Evolutionary conservation across 2,888 invertebrate species (phyloP).

Genomic region (Itoplectis maculator): DNA sequence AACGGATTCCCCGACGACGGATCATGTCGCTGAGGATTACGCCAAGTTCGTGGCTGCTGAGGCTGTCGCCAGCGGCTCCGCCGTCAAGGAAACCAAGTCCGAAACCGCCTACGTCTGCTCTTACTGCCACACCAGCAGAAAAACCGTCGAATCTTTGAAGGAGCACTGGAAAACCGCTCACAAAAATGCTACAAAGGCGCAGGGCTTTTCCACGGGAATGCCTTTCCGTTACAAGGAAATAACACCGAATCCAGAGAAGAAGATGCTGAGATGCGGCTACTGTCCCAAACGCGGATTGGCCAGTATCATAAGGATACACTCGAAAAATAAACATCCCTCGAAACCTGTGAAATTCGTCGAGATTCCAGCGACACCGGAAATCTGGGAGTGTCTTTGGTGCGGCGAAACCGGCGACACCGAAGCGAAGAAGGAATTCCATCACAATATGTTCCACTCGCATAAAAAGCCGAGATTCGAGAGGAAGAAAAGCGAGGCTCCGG

Average conservation of each 20-base stretch:
- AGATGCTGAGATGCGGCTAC: constrained; percentile 75
- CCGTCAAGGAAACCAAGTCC: constrained; percentile 19
- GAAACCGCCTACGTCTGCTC: constrained; percentile 75
- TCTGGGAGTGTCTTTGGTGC: constrained; percentile 81
- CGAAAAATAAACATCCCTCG: constrained; percentile 72
- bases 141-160: constrained; percentile 73
- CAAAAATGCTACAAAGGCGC: constrained; percentile 58
- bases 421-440: constrained; percentile 81
- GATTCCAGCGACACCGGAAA: constrained; percentile 65
- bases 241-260: constrained; percentile 42
- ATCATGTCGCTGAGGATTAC: constrained; percentile 69
- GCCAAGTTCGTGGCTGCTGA: constrained; percentile 75
- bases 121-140: constrained; percentile 77
- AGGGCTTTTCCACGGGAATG: constrained; percentile 45
- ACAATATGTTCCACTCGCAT: constrained; percentile 82
- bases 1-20: constrained; percentile 43
- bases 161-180: constrained; percentile 79
- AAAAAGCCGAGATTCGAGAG: constrained; percentile 76
- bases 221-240: constrained; percentile 76
- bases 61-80: constrained; percentile 5
- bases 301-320: constrained; percentile 73
- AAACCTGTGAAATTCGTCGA: constrained; percentile 73
- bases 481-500: background rate
- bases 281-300: constrained; percentile 75
- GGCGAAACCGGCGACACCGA: constrained; percentile 79